Evolutionary conservation across 2,888 invertebrate genomes (phyloP).

Genomic region (Stenodema calcarata): DNA sequence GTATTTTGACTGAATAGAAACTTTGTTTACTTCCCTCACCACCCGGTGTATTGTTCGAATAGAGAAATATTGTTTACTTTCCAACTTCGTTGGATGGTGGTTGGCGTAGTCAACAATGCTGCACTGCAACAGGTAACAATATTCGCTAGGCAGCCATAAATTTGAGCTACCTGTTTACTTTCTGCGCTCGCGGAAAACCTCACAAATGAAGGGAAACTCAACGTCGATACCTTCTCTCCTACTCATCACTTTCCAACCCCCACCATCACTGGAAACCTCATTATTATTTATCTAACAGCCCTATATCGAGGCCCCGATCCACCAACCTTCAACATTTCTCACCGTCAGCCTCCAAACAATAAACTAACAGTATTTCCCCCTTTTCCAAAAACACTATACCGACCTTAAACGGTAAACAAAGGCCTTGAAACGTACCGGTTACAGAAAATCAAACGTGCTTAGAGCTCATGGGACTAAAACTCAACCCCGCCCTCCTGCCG

Average conservation of each 20-base stretch:
- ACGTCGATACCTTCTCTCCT: neutral
- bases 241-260: neutral
- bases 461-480: constrained; percentile 22
- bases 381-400: constrained; percentile 30
- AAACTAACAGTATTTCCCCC: constrained; percentile 15
- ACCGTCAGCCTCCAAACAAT: neutral
- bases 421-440: constrained; percentile 44
- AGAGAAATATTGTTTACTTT: constrained; percentile 8
- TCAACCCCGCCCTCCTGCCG: neutral
- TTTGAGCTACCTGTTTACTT: constrained; percentile 23
- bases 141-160: neutral
- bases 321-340: neutral
- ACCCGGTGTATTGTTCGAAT: neutral
- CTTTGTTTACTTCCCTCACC: neutral
- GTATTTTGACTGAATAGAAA: neutral
- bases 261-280: neutral
- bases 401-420: constrained; percentile 46
- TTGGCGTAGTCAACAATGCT: neutral
- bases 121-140: neutral
- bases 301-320: constrained; percentile 17
- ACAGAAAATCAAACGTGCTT: constrained; percentile 39
- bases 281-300: constrained; percentile 43
- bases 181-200: neutral
- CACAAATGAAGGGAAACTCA: neutral
- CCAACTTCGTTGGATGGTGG: neutral